A percentile compares a stretch with the other conserved stretches of the same genome.
These are phyloP conservation scores for Caenorhabditis uteleia DNA, from an alignment of 2,888 invertebrate genomes.

Conservation along the genomic window DNA sequence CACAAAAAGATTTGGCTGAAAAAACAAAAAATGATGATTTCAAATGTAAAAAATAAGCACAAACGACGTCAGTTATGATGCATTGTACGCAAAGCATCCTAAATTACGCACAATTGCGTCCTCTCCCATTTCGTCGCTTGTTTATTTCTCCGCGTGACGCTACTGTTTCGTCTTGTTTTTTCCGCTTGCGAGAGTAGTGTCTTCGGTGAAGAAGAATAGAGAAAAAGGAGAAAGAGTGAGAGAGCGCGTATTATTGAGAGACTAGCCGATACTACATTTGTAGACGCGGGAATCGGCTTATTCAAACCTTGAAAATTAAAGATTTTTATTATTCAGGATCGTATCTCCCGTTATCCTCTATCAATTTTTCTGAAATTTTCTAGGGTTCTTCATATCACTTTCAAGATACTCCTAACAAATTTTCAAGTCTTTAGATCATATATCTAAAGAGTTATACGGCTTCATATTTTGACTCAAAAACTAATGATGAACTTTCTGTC, in stretches of 20 bases:
- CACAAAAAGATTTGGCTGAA: too few relatives aligned
- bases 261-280: too few relatives aligned
- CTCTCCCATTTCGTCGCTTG: too few relatives aligned
- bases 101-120: too few relatives aligned
- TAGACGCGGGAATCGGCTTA: neutral
- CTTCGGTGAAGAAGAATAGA: neutral
- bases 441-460: too few relatives aligned
- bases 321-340: neutral
- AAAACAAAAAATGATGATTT: neutral
- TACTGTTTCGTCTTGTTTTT: too few relatives aligned
- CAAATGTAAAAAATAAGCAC: neutral
- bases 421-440: neutral
- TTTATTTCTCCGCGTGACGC: neutral
- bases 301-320: neutral
- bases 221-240: neutral
- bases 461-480: too few relatives aligned
- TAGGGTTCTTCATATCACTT: neutral
- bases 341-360: neutral
- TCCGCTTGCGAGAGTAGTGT: neutral
- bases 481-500: neutral
- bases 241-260: too few relatives aligned
- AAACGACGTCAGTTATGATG: neutral
- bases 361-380: slow-evolving; percentile 1
- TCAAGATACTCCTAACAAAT: neutral
- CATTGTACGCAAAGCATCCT: neutral